Evolutionary conservation across 2,113 vertebrate species (phyloP), one percentile per base, ranked within the genome.

Genomic region (Pleuronectes platessa): DNA sequence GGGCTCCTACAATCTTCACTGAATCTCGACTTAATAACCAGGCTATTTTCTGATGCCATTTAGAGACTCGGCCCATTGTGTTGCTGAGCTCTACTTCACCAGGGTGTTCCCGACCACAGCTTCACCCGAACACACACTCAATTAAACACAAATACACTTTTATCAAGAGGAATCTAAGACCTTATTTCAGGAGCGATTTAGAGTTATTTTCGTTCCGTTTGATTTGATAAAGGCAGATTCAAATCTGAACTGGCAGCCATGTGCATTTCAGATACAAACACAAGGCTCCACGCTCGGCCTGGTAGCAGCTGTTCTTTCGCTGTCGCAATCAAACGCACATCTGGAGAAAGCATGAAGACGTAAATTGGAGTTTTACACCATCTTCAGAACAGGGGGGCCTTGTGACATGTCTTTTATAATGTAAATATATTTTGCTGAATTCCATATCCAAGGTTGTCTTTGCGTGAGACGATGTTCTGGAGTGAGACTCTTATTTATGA

Each of bases 291-390:
- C 17, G 40, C 61, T 42, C 17, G 14, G 42, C 74, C 81, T 73
- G 75, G 75, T 23, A 79, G 71, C 87, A 87, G 86, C 88, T 86
- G 82, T 75, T 83, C 71, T 67, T 58, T 61, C 55, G 35, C 47
- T 35, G 62, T 37, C 7, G 55, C 31, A 71, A 82, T 88, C 65
- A 78, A 79, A 79, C 56, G 68, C 27, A 71, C 70, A 83, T 76
- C 76, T 63, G 66, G 71, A 74, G 59, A 67, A 53, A 35, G 59
- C 31, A 56, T 55, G 27, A 45, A 31, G 26, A 66, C 67, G 66
- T 45, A 65, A 74, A 71, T 61, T 54, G 17, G 45, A 61, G 23
- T 61, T 66, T 74, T 9, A 61, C 24, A 26, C n/a, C 2, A 0
- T 62, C 18, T 23, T 10, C 21, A 17, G 18, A 49, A 18, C 23